These are phyloP conservation scores for Pseudochaenichthys georgianus DNA, from an alignment of 2,797 vertebrate species.

Conservation along the genomic window DNA sequence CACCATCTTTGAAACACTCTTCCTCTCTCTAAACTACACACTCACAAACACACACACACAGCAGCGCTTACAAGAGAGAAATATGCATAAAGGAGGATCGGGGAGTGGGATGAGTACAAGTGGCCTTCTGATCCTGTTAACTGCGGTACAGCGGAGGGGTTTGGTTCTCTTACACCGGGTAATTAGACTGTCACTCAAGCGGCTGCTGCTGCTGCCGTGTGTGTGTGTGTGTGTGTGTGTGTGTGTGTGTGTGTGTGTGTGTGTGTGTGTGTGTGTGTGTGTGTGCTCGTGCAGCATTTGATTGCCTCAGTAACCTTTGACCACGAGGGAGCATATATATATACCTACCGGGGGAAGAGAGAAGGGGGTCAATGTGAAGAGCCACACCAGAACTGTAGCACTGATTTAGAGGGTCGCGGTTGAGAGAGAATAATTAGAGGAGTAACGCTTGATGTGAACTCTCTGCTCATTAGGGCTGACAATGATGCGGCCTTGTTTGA, in stretches of 20 bases:
- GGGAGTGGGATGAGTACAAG: slow-evolving; percentile 42
- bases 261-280: no score
- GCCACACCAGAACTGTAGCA: neutral
- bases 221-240: slow-evolving; percentile 9
- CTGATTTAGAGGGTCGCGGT: neutral
- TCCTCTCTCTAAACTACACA: neutral
- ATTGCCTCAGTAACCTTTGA: slow-evolving; percentile 60
- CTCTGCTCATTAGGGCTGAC: neutral
- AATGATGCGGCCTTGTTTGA: neutral
- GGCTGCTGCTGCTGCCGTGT: neutral
- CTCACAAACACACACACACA: slow-evolving; percentile 28
- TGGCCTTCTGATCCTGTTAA: slow-evolving; percentile 65
- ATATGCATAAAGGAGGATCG: slow-evolving; percentile 41
- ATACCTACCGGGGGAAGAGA: slow-evolving; percentile 31
- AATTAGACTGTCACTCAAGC: slow-evolving; percentile 79
- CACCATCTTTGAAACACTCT: slow-evolving; percentile 27
- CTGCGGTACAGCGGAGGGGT: slow-evolving; percentile 49
- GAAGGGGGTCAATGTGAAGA: neutral
- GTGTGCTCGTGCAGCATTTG: slow-evolving; percentile 34
- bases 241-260: no score
- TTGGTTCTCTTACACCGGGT: slow-evolving; percentile 41
- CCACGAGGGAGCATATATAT: slow-evolving; percentile 25
- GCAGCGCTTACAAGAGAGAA: slow-evolving; percentile 19
- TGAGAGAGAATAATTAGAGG: neutral
- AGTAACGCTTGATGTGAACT: neutral